Base-by-base conservation (phyloP, 2,113 vertebrate species). In the pig (Sus scrofa) region DNA sequence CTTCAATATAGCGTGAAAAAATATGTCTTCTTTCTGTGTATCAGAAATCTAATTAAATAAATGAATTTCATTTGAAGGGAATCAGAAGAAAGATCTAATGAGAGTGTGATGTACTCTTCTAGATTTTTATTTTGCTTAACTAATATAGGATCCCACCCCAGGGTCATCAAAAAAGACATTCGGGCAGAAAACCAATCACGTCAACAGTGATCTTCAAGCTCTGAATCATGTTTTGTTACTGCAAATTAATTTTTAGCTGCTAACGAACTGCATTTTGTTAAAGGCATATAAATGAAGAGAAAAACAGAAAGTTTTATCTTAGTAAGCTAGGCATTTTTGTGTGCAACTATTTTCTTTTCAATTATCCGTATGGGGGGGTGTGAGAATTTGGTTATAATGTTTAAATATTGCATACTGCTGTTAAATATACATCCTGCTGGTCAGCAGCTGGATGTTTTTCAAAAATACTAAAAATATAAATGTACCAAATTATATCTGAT, bases 191-290 rank as follows among this genome's bases (percentile, higher is more conserved):
- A 60, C 0, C 2, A 85, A 7, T 79, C 19, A 81, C 7, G 30
- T 82, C 14, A 4, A 27, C 30, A 77, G 50, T 26, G 22, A 95
- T 75, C 20, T 86, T 96, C 27, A 95, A 89, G 78, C 30, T 90
- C 20, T n/a, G 19, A 15, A 73, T 84, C 52, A 83, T 82, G 30
- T 73, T 82, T 71, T 62, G 74, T 62, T 83, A 70, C 5, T 52
- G 7, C 37, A n/a, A 86, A n/a, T 34, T 93, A 7, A 39, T 14
- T 58, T 65, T 39, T 82, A 73, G 26, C 32, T 84, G 27, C 11
- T 93, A 20, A 65, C 37, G 58, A 87, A 60, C 20, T 44, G 19
- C 9, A 88, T 71, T 50, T 67, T 85, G 26, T 86, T 85, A 95
- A 94, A 94, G 75, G 3, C 50, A 86, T 4, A 65, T 3, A 58